Base-by-base conservation (phyloP, 2,888 invertebrate genomes). In the Agriopis aurantiaria region DNA sequence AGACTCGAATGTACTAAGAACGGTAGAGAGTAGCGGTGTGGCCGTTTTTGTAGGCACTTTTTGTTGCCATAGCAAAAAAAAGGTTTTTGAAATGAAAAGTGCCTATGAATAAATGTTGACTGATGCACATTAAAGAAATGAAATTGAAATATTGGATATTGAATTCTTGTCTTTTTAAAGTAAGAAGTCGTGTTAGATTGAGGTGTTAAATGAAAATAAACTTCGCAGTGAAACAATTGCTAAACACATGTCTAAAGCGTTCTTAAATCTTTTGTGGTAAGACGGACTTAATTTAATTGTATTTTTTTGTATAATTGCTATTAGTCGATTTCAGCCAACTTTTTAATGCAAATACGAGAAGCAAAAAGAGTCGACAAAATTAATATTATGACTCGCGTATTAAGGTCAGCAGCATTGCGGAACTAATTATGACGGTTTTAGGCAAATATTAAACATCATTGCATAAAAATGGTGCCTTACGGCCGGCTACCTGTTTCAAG, bases 1-100 rank as follows among this genome's bases (percentile, higher is more conserved):
- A 85, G 83, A 86, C 80, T 86, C 81, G 77, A 80, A 75, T 78
- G 79, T 78, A 76, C 69, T 78, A 75, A 78, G 73, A 78, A 81
- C 74, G 78, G 78, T 77, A 78, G 78, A 71, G 78, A 73, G 72
- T 69, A 81, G 51, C 45, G 56, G 56, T 82, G 80, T 83, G 84
- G 82, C 79, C 82, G 81, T 80, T 82, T 82, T 80, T 80, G 83
- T 82, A 83, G 81, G 82, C 80, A 78, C 65, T 77, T 84, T 84
- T 82, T 83, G 78, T 82, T 82, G 72, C 71, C 68, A 78, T 68
- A 75, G 74, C 69, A 75, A 74, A 75, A 69, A 62, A 69, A 65
- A 10, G 7, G 51, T 3, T 23, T 33, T 33, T 33, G 33, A 51
- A 61, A 57, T 60, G 64, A 75, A 78, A 81, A 77, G 68, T 75